Percentiles rank a stretch among this genome's conserved stretches.
These are phyloP conservation scores for Sisyra terminalis DNA, from an alignment of 2,888 invertebrate species.

Conservation along the genomic window DNA sequence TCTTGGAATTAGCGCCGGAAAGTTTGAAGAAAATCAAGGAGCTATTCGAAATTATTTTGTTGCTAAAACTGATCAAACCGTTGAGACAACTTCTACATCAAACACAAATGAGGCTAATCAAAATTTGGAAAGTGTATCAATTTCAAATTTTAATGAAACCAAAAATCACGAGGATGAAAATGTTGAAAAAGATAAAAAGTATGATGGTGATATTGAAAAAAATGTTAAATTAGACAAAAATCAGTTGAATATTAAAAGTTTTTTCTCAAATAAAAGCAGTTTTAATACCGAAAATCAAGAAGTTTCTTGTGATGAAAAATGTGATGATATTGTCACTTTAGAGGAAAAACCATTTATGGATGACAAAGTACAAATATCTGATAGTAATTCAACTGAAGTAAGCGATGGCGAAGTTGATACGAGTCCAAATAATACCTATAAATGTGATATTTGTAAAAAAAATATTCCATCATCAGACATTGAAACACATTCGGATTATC, in stretches of 20 bases:
- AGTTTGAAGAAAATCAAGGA: constrained; percentile 50
- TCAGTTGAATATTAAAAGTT: background rate
- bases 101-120: background rate
- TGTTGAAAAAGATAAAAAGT: background rate
- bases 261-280: background rate
- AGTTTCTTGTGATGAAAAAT: constrained; percentile 5
- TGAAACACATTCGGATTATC: constrained; percentile 67
- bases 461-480: constrained; percentile 41
- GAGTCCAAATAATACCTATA: constrained; percentile 21
- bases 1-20: constrained; percentile 62
- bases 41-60: constrained; percentile 39
- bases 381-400: constrained; percentile 10
- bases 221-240: background rate
- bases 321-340: constrained; percentile 2
- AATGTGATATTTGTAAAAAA: constrained; percentile 53
- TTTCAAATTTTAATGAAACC: background rate
- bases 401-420: constrained; percentile 20
- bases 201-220: background rate
- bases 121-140: background rate
- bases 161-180: background rate
- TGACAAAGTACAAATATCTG: constrained; percentile 15
- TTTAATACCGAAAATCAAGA: background rate
- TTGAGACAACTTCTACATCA: background rate
- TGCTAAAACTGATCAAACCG: constrained; percentile 19
- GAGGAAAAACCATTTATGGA: constrained; percentile 15